Conservation (phyloP, 2,113 vertebrate genomes). For the Mohoua ochrocephala region DNA sequence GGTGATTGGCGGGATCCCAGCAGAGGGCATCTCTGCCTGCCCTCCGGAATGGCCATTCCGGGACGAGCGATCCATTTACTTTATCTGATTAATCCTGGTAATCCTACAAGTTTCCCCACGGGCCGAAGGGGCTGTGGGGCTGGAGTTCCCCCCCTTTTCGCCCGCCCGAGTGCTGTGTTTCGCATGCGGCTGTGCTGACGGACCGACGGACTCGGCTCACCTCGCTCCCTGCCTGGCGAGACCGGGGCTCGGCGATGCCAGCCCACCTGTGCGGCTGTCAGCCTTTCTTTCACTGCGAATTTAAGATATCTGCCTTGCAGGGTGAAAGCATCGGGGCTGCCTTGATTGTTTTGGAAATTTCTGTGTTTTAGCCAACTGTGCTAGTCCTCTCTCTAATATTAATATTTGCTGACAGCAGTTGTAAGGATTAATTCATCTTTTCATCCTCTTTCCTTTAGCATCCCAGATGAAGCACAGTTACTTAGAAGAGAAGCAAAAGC, state of each 20-base stretch:
- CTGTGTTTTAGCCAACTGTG: background rate
- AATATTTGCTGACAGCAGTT: slow-evolving; percentile 17
- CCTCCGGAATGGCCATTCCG: slow-evolving; percentile 70
- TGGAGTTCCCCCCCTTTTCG: slow-evolving; percentile 73
- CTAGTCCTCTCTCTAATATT: background rate
- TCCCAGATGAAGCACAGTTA: slow-evolving; percentile 72
- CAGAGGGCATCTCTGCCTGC: slow-evolving; percentile 87
- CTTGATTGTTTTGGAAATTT: background rate
- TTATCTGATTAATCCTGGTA: slow-evolving; percentile 91
- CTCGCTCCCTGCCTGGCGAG: slow-evolving; percentile 51
- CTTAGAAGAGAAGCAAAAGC: slow-evolving; percentile 84
- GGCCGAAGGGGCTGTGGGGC: slow-evolving; percentile 78
- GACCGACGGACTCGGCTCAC: slow-evolving; percentile 15
- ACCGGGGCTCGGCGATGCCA: slow-evolving; percentile 7
- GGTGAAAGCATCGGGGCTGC: background rate
- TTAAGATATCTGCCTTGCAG: slow-evolving; percentile 6
- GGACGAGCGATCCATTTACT: slow-evolving; percentile 73
- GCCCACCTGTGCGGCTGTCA: slow-evolving; percentile 43
- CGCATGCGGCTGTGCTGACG: background rate
- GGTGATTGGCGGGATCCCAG: slow-evolving; percentile 64
- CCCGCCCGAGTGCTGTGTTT: background rate
- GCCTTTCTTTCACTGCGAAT: slow-evolving; percentile 50
- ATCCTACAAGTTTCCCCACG: slow-evolving; percentile 83
- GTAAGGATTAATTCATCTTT: background rate
- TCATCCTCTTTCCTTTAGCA: slow-evolving; percentile 48